Conservation (phyloP, 2,888 invertebrate species). For the Mellilla xanthometata region DNA sequence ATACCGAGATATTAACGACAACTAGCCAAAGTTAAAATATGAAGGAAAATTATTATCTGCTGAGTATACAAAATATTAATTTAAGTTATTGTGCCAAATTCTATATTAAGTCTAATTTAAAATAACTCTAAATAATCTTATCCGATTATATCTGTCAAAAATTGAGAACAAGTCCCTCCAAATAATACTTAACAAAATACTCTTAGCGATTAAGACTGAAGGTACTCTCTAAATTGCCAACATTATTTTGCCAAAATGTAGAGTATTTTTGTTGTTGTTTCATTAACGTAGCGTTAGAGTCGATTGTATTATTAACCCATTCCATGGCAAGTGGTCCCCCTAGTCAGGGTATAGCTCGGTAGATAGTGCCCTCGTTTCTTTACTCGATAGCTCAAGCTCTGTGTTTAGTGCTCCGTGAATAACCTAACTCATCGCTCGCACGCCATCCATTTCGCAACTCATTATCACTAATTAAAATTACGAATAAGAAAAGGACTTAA, state of each 20-base stretch:
- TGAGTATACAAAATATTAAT: conserved; percentile 32
- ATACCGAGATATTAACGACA: not conserved
- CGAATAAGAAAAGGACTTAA: conserved; percentile 43
- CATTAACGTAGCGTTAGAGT: conserved; percentile 43
- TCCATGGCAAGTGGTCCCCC: conserved; percentile 67
- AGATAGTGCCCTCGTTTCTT: conserved; percentile 46
- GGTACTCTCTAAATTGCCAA: conserved; percentile 57
- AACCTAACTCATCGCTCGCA: conserved; percentile 39
- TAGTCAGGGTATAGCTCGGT: conserved; percentile 73
- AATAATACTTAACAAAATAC: conserved; percentile 64
- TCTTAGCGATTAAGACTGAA: conserved; percentile 78
- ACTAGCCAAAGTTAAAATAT: conserved; percentile 1
- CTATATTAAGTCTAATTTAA: not conserved
- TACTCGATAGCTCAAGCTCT: conserved; percentile 43
- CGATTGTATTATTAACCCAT: conserved; percentile 62
- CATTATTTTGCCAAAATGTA: conserved; percentile 29
- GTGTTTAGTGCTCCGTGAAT: conserved; percentile 41
- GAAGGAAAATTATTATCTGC: conserved; percentile 49
- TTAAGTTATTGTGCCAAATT: conserved; percentile 26
- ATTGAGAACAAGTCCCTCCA: conserved; percentile 75
- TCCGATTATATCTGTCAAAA: conserved; percentile 50
- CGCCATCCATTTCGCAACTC: conserved; percentile 44
- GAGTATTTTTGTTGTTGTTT: conserved; percentile 33
- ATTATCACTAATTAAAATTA: conserved; percentile 56
- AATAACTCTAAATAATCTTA: conserved; percentile 30